Percentiles rank a stretch among this genome's conserved stretches.
These are phyloP conservation scores for Loripinus fragilis DNA, from an alignment of 2,888 invertebrate genomes.

Conservation along the genomic window DNA sequence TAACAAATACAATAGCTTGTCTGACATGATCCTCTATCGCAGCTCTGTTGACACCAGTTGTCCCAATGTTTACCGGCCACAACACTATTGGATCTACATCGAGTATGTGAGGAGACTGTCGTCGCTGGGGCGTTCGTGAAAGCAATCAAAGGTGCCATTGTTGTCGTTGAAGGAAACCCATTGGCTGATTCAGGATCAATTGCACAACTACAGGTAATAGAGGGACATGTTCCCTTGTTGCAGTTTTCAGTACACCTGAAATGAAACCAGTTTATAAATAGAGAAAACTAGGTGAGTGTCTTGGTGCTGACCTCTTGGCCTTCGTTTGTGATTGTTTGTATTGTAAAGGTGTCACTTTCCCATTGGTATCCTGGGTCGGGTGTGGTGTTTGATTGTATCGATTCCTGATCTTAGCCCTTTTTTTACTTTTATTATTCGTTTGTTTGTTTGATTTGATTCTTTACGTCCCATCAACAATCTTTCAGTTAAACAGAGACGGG, in stretches of 20 bases:
- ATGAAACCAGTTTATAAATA: too few species aligned
- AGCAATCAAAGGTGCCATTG: constrained; percentile 17
- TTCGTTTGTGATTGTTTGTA: too few species aligned
- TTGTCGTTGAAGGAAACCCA: neutral
- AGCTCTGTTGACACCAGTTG: constrained; percentile 44
- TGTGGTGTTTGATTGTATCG: too few species aligned
- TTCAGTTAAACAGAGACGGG: too few species aligned
- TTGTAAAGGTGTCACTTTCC: too few species aligned
- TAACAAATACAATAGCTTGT: constrained; percentile 36
- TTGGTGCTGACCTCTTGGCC: too few species aligned
- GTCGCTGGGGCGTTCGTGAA: constrained; percentile 24
- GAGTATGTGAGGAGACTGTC: neutral
- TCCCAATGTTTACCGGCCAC: constrained; percentile 45
- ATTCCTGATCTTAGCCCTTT: too few species aligned
- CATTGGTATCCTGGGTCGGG: too few species aligned
- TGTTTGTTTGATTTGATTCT: too few species aligned
- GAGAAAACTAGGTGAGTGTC: too few species aligned
- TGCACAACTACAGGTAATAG: constrained; percentile 35
- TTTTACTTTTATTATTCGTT: too few species aligned
- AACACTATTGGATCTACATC: constrained; percentile 33
- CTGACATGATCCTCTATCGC: constrained; percentile 43
- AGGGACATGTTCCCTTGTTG: constrained; percentile 43
- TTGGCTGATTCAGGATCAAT: neutral
- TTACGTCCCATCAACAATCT: too few species aligned
- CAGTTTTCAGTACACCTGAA: constrained; percentile 46